Percentiles rank a stretch among this genome's conserved stretches.
phyloP scores from a whole-genome alignment of 2,113 vertebrate genomes.

The Chionis minor region DNA sequence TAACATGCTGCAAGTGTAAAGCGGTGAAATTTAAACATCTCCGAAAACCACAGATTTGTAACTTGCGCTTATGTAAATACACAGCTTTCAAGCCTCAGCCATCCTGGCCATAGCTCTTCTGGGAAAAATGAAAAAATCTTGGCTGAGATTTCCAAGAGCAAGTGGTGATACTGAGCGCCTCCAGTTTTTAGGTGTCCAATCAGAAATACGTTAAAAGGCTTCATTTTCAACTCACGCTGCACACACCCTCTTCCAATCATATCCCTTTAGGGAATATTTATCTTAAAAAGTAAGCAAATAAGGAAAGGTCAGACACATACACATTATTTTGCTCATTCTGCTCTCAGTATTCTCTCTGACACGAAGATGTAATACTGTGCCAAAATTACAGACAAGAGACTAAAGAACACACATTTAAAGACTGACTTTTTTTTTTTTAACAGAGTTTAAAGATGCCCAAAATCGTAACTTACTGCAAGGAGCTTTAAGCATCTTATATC shows the following conservation, averaged over 20 bases:
- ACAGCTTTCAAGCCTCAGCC: slow-evolving; percentile 52
- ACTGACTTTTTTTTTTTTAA: neutral
- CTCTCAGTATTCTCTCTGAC: neutral
- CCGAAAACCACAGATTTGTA: slow-evolving; percentile 74
- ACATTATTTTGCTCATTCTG: neutral
- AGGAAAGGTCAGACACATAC: neutral
- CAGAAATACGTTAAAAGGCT: slow-evolving; percentile 16
- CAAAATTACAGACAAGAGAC: neutral
- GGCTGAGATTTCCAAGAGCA: slow-evolving; percentile 33
- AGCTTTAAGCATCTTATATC: neutral
- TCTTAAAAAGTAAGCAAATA: slow-evolving; percentile 29
- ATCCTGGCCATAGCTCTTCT: slow-evolving; percentile 32
- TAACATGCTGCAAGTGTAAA: slow-evolving; percentile 60
- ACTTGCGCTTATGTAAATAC: slow-evolving; percentile 75
- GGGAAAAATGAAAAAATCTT: slow-evolving; percentile 53
- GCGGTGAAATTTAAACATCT: slow-evolving; percentile 73
- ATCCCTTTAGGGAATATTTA: slow-evolving; percentile 68
- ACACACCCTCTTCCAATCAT: slow-evolving; percentile 18
- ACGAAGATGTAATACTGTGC: neutral
- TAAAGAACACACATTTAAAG: neutral
- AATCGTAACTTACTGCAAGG: neutral
- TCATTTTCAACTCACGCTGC: neutral
- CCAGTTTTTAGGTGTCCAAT: slow-evolving; percentile 25
- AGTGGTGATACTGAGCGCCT: neutral
- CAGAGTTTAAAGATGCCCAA: neutral